A percentile compares a stretch with the other conserved stretches of the same genome.
Evolutionary conservation across 2,113 vertebrate genomes (phyloP).

Genomic region (Pseudorasbora parva): DNA sequence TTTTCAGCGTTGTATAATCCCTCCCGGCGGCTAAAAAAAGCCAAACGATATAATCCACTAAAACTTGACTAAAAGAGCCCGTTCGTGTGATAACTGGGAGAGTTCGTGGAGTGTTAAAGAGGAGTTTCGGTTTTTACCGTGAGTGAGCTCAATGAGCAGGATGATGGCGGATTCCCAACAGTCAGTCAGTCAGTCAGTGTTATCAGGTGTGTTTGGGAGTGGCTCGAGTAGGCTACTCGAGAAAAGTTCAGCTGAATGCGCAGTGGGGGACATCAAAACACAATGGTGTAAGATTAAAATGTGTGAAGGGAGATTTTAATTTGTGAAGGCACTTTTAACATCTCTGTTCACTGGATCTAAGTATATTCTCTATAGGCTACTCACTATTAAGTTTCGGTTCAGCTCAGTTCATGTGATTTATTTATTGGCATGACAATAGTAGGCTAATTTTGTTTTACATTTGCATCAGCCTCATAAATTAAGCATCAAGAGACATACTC

Average conservation of each 20-base stretch:
- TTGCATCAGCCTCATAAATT: background rate
- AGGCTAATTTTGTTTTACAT: background rate
- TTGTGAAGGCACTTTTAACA: background rate
- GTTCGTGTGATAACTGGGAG: background rate
- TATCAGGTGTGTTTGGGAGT: conserved; percentile 44
- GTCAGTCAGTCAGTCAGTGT: background rate
- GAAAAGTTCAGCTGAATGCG: conserved; percentile 15
- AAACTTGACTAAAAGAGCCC: background rate
- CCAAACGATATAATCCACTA: background rate
- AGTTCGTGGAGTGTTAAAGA: background rate
- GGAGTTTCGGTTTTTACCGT: conserved; percentile 4
- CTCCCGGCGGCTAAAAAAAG: background rate
- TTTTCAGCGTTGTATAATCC: background rate
- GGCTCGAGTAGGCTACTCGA: conserved; percentile 22
- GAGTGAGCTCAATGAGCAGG: background rate
- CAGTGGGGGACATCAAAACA: background rate
- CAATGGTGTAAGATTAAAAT: background rate
- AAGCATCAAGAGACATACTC: background rate
- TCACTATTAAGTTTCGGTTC: background rate
- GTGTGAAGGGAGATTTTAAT: background rate
- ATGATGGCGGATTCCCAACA: conserved; percentile 26
- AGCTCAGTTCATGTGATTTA: background rate
- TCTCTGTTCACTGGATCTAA: background rate
- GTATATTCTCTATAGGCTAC: background rate
- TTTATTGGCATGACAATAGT: background rate